These are phyloP conservation scores for Papilio glaucus DNA, from an alignment of 1,140 invertebrate species.

Conservation along the genomic window DNA sequence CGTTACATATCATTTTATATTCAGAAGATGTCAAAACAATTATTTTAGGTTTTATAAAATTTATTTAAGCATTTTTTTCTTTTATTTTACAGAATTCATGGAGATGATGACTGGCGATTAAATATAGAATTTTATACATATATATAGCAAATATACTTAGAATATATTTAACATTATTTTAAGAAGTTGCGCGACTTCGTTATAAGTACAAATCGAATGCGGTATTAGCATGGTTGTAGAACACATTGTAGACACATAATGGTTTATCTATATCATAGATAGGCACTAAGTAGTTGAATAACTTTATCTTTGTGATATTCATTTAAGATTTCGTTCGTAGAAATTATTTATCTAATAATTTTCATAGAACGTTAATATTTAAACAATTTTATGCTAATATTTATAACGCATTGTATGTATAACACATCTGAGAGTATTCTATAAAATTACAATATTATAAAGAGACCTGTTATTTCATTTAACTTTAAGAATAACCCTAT, in stretches of 20 bases:
- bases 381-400: slow-evolving; percentile 75
- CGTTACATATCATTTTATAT: too few species aligned
- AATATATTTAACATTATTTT: slow-evolving; percentile 63
- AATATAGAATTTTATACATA: slow-evolving; percentile 56
- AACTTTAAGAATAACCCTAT: neutral
- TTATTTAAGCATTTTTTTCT: slow-evolving; percentile 41
- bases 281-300: slow-evolving; percentile 51
- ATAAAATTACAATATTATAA: slow-evolving; percentile 47
- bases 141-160: slow-evolving; percentile 72
- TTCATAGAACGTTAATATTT: slow-evolving; percentile 58
- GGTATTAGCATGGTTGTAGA: slow-evolving; percentile 76
- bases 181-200: slow-evolving; percentile 65
- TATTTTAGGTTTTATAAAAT: too few species aligned
- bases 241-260: slow-evolving; percentile 45
- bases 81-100: slow-evolving; percentile 89
- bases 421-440: slow-evolving; percentile 44
- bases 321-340: slow-evolving; percentile 62
- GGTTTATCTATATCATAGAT: slow-evolving; percentile 75
- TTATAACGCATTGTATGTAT: slow-evolving; percentile 66
- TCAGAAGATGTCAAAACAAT: too few species aligned
- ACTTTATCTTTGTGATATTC: slow-evolving; percentile 47
- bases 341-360: slow-evolving; percentile 78
- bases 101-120: slow-evolving; percentile 94
- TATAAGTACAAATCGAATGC: slow-evolving; percentile 75
- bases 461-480: slow-evolving; percentile 22